Percentiles rank a stretch among this genome's conserved stretches.
These are phyloP conservation scores for Drosophila guanche DNA, from an alignment of 1,140 invertebrate species.

Conservation along the genomic window DNA sequence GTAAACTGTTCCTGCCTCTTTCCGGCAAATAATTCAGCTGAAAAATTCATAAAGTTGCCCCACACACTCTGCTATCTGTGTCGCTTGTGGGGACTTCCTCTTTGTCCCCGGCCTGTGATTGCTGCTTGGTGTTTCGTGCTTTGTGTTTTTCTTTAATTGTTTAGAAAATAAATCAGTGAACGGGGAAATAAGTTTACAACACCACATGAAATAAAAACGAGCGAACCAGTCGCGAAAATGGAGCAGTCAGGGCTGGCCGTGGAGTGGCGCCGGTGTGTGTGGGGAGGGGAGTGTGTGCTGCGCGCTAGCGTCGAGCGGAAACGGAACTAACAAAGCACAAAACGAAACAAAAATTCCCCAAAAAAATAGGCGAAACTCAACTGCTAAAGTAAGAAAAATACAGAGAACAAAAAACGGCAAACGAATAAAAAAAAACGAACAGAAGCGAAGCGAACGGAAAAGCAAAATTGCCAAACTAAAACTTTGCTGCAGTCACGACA, in stretches of 20 bases:
- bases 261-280: neutral
- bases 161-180: conserved; percentile 76
- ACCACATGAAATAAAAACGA: conserved; percentile 72
- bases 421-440: conserved; percentile 48
- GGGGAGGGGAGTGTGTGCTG: conserved; percentile 13
- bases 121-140: conserved; percentile 1
- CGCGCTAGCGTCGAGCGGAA: conserved; percentile 50
- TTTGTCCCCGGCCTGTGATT: neutral
- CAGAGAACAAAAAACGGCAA: conserved; percentile 31
- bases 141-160: conserved; percentile 74
- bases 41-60: conserved; percentile 71
- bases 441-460: conserved; percentile 64
- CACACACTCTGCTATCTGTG: conserved; percentile 24
- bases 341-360: conserved; percentile 55
- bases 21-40: conserved; percentile 73
- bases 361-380: conserved; percentile 42
- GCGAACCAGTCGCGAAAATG: conserved; percentile 47
- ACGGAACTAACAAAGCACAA: conserved; percentile 79
- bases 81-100: no score
- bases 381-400: conserved; percentile 21
- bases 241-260: conserved; percentile 32
- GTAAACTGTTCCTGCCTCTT: conserved; percentile 54
- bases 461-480: conserved; percentile 80
- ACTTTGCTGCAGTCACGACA: conserved; percentile 70
- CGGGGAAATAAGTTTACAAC: conserved; percentile 73